phyloP scores from a whole-genome alignment of 1,140 invertebrate genomes.

The Camponotus pennsylvanicus region DNA sequence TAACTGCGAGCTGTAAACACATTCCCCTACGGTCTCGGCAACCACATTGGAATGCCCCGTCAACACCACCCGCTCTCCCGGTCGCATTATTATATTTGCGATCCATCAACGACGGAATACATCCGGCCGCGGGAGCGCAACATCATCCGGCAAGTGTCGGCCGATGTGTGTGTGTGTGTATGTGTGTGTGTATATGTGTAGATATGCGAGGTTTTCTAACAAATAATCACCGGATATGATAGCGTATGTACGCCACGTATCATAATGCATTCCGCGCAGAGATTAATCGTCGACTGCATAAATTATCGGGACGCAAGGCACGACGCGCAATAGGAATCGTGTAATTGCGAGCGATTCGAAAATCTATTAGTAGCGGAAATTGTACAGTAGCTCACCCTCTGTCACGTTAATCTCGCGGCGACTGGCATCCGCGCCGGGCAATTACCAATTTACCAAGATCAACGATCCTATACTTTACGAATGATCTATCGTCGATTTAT shows the following conservation, averaged over 20 bases:
- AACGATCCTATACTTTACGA: constrained; percentile 43
- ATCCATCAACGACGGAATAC: constrained; percentile 42
- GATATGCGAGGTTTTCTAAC: constrained; percentile 15
- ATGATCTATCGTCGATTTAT: constrained; percentile 44
- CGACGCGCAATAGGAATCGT: constrained; percentile 2
- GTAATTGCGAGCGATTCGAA: constrained; percentile 53
- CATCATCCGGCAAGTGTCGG: not conserved
- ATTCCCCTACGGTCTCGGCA: not conserved
- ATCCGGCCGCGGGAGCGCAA: constrained; percentile 24
- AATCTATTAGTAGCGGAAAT: constrained; percentile 59
- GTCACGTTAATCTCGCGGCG: constrained; percentile 42
- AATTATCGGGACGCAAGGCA: constrained; percentile 36
- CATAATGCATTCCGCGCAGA: constrained; percentile 18
- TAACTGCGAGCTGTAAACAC: constrained; percentile 59
- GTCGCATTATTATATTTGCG: constrained; percentile 56
- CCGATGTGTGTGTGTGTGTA: not conserved
- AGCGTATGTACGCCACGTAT: not conserved
- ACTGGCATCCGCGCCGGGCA: constrained; percentile 10
- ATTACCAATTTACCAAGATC: constrained; percentile 44
- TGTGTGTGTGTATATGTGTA: not conserved
- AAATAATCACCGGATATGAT: not conserved
- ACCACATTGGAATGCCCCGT: constrained; percentile 32
- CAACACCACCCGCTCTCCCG: not conserved
- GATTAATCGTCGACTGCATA: constrained; percentile 44
- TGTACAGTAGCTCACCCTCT: constrained; percentile 22